phyloP scores from a whole-genome alignment of 2,797 vertebrate genomes.

The Choloepus didactylus region DNA sequence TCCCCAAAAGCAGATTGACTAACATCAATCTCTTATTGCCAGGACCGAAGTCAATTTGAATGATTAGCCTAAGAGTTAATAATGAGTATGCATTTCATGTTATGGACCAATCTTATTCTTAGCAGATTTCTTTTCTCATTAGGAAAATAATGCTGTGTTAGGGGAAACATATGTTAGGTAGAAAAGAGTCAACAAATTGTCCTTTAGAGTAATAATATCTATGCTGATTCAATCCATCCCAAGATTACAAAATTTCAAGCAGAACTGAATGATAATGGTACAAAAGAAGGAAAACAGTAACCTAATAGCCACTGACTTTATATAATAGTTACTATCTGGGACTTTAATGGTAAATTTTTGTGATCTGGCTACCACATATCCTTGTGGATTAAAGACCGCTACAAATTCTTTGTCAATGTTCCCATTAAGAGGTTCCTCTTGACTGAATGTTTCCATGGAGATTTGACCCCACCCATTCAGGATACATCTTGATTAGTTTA shows the following conservation, averaged over 20 bases:
- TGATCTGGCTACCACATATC: neutral
- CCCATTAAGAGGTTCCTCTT: neutral
- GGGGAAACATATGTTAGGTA: neutral
- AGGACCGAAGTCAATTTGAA: neutral
- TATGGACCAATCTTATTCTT: neutral
- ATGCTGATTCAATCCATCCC: neutral
- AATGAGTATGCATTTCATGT: conserved; percentile 22
- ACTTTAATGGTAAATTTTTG: neutral
- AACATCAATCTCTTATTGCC: neutral
- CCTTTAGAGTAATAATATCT: neutral
- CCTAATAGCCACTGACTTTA: neutral
- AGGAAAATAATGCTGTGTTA: neutral
- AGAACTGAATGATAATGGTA: neutral
- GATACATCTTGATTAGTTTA: too few species aligned
- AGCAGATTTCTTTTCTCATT: neutral
- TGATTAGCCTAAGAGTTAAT: neutral
- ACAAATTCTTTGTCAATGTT: neutral
- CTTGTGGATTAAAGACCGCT: neutral
- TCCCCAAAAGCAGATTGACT: neutral
- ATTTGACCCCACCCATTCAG: too few species aligned
- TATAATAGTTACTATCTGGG: neutral
- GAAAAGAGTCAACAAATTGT: neutral
- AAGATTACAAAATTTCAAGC: neutral
- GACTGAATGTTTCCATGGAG: too few species aligned
- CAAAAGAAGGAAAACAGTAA: neutral